These are phyloP conservation scores for Euleptes europaea DNA, from an alignment of 2,113 vertebrate genomes.

Conservation along the genomic window DNA sequence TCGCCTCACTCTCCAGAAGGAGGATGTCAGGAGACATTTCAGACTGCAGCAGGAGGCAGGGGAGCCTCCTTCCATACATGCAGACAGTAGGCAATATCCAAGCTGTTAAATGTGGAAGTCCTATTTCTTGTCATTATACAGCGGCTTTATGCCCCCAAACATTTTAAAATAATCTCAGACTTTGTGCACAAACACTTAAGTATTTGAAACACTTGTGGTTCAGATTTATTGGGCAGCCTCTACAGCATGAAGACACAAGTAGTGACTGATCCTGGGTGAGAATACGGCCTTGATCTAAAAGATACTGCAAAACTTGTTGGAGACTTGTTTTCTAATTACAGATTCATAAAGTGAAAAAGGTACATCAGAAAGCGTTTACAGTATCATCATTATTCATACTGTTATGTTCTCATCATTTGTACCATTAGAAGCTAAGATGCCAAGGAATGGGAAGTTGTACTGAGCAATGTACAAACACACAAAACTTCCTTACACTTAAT, in stretches of 20 bases:
- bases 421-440: background rate
- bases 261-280: background rate
- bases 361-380: slow-evolving; percentile 72
- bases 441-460: accelerated
- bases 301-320: too few relatives aligned
- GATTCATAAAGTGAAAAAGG: background rate
- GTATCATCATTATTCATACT: slow-evolving; percentile 63
- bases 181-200: background rate
- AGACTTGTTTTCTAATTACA: background rate
- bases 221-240: background rate
- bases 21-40: too few relatives aligned
- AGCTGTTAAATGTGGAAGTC: background rate
- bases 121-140: background rate
- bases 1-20: too few relatives aligned
- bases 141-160: too few relatives aligned
- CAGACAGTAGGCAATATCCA: too few relatives aligned
- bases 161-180: background rate
- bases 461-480: accelerated
- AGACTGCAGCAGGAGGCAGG: too few relatives aligned
- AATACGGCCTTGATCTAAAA: too few relatives aligned
- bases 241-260: background rate
- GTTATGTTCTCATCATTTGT: slow-evolving; percentile 55
- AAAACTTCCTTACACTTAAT: too few relatives aligned
- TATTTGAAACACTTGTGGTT: background rate
- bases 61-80: too few relatives aligned